phyloP scores from a whole-genome alignment of 2,113 vertebrate genomes.

The pig (Sus scrofa) region T2T-Sscrofa CM000816.6:89983001-89983500 shows the following conservation, averaged over 20 bases:
- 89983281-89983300: no score
- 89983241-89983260: constrained; percentile 22
- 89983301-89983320: no score
- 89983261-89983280: neutral
- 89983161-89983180: neutral
- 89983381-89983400: no score
- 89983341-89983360: no score
- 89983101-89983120: neutral
- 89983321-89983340: no score
- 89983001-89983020: neutral
- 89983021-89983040: neutral
- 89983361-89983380: no score
- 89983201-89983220: neutral
- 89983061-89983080: neutral
- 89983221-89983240: neutral
- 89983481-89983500: no score
- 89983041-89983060: neutral
- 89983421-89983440: no score
- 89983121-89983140: neutral
- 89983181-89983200: neutral
- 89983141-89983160: neutral
- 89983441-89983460: no score
- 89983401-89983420: no score
- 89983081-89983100: neutral
- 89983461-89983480: no score